A percentile compares a stretch with the other conserved stretches of the same genome.
Conservation (phyloP, 2,888 invertebrate genomes). For the Chironomus riparius region DNA sequence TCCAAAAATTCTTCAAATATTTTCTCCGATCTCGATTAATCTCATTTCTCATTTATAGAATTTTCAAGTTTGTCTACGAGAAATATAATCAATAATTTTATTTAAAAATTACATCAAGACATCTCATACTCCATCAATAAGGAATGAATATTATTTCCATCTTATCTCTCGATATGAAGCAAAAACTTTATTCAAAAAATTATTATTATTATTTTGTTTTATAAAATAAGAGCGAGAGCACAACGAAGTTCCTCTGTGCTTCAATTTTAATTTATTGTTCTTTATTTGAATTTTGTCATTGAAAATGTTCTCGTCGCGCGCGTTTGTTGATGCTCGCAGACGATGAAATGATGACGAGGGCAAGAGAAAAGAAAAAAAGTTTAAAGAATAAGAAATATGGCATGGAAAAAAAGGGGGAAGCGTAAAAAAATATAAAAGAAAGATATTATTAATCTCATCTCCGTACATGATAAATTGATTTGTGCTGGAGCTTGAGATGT, state of each 20-base stretch:
- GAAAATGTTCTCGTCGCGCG: not conserved
- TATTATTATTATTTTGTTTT: not conserved
- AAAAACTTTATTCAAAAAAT: not conserved
- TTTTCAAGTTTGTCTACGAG: too few species aligned
- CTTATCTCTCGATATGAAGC: too few species aligned
- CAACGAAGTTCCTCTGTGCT: not conserved
- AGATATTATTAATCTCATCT: slow-evolving; percentile 18
- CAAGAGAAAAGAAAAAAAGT: not conserved
- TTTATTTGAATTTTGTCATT: slow-evolving; percentile 6
- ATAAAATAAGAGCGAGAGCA: not conserved
- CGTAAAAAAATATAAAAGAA: not conserved
- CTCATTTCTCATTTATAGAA: too few species aligned
- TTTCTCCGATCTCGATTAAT: too few species aligned
- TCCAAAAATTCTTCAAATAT: too few species aligned
- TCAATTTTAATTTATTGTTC: slow-evolving; percentile 20
- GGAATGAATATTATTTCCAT: too few species aligned
- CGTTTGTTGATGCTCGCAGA: not conserved
- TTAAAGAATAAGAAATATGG: not conserved
- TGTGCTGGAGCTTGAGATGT: not conserved
- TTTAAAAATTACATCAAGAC: too few species aligned
- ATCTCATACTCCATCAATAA: too few species aligned
- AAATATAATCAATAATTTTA: too few species aligned
- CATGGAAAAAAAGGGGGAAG: not conserved
- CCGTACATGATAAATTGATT: slow-evolving; percentile 14
- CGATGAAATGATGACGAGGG: not conserved